These are phyloP conservation scores for Platorchestia sp. DNA, from an alignment of 1,140 invertebrate genomes.

Conservation along the genomic window DNA sequence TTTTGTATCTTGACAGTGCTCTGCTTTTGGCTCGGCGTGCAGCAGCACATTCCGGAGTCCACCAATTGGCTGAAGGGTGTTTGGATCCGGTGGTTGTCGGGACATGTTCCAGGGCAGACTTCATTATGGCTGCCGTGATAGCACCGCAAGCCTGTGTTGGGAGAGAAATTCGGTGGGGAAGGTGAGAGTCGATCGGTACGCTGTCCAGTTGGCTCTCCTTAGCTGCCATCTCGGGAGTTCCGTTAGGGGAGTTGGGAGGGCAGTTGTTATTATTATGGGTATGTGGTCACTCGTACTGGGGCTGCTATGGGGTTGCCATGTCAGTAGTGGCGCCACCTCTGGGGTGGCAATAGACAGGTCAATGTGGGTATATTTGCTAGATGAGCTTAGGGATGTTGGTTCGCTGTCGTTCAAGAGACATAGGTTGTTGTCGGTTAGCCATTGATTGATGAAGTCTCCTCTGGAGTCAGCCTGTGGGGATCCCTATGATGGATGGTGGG, in stretches of 20 bases:
- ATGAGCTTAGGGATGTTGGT: neutral
- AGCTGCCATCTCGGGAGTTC: neutral
- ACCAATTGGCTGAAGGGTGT: neutral
- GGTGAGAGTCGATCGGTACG: neutral
- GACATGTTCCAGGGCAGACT: neutral
- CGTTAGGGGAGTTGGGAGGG: neutral
- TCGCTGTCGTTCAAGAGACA: neutral
- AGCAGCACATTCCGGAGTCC: neutral
- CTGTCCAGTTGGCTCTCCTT: neutral
- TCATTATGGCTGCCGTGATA: neutral
- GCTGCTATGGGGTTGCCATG: neutral
- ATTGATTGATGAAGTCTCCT: neutral
- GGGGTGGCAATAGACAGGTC: neutral
- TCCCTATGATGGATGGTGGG: neutral
- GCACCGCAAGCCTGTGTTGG: conserved; percentile 1
- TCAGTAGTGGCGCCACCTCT: neutral
- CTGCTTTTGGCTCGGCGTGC: neutral
- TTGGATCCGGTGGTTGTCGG: neutral
- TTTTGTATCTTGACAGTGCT: neutral
- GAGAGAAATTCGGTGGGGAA: neutral
- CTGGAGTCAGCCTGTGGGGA: neutral
- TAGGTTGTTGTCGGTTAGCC: neutral
- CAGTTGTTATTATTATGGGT: neutral
- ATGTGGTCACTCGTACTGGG: neutral
- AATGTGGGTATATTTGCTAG: neutral